Evolutionary conservation across 1,140 invertebrate species (phyloP), one percentile per base, ranked within the genome.

Genomic region (Lethrus apterus): DNA sequence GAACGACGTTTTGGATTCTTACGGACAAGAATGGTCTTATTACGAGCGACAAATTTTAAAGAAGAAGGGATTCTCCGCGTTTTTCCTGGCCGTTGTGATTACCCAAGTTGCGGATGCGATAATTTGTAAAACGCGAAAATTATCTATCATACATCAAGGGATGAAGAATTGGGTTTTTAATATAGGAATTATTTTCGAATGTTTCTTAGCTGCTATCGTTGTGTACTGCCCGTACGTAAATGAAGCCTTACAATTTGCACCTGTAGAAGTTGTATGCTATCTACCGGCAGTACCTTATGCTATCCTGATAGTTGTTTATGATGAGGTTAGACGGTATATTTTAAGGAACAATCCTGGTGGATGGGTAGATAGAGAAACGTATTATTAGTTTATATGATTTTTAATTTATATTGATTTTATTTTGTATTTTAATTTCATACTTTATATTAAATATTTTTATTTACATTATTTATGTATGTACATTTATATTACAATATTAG

Each of bases 81-180:
- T 86, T 62, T 90, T 90, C 57, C 74, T 88, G 3, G 74, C 83
- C 4, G 79, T 89, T 51, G 85, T 89, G 13, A 73, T 85, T 56
- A 84, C 86, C 14, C 86, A 91, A 67, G 78, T 85, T 68, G 79
- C 84, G 11, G 84, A 89, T 68, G 71, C 84, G 29, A 81, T 90
- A 43, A 83, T 89, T 52, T 88, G 84, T 61, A 90, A 90, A 62
- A 90, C 85, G 0, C 70, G 86, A 47, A 70, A 81, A 48, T 77
- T 84, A 48, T 89, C 86, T 1, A 63, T 90, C 11, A 64, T 88
- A 20, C 77, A 83, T 46, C 86, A 90, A 56, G 84, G 85, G 55
- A 88, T 90, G 84, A 71, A 65, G 32, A 89, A 86, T 55, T 78
- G 77, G 67, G 68, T 78, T 2, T 63, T 89, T 19, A 87, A 88